Evolutionary conservation across 1,140 invertebrate genomes (phyloP), one percentile per base, ranked within the genome.

Genomic region (Pogonomyrmex barbatus): DNA sequence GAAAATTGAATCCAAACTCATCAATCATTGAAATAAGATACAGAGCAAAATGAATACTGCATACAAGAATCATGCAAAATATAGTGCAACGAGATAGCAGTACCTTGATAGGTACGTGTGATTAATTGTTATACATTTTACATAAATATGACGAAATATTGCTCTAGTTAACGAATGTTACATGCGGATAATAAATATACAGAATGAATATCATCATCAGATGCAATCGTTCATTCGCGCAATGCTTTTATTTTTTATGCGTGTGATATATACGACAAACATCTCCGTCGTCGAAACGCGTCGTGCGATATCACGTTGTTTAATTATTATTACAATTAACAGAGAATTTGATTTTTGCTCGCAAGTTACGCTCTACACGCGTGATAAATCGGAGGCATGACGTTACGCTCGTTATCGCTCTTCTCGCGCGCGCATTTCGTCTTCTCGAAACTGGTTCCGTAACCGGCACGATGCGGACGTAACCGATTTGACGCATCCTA

Each of bases 251-350:
- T 54, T 75, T 83, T n/a, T 75, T 42, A 60, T n/a, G 10, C n/a
- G 8, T 45, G 65, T 10, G n/a, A 42, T 58, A 58, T 45, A 50
- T 2, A 50, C 10, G 14, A 36, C n/a, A 52, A 82, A 58, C 33
- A 12, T 10, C 63, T 65, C 2, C 77, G 63, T 39, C n/a, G n/a
- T 17, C 33, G 56, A 63, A 47, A 47, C 24, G 56, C 54, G 54
- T 39, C 56, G 17, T 30, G 14, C 39, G 12, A 1, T 56, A 71
- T 70, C 50, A 50, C 65, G 65, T 56, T 50, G 50, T 60, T 82
- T 73, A 81, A 81, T 81, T 81, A 81, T 14, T 68, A 12, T 42
- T 70, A 54, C 50, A 70, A 73, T 75, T 83, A 60, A 73, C 42
- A 60, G 68, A 24, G 10, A 17, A 30, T 10, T 33, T 60, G 45